These are phyloP conservation scores for Epinephelus lanceolatus DNA, from an alignment of 2,113 vertebrate species.

Conservation along the genomic window DNA sequence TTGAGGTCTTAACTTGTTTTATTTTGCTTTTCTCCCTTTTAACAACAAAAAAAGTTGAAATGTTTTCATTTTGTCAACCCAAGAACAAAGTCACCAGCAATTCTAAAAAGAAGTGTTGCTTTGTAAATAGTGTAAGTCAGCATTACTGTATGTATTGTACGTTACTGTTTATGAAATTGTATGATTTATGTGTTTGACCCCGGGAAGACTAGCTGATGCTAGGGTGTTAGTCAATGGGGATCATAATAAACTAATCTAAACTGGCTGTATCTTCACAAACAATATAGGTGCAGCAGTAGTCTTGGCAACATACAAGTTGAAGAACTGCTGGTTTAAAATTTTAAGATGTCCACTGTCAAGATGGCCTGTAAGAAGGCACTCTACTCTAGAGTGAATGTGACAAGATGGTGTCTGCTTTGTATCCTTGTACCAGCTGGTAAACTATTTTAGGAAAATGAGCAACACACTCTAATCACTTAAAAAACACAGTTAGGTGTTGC, in stretches of 20 bases:
- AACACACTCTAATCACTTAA: too few species aligned
- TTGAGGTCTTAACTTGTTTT: background rate
- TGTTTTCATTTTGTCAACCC: background rate
- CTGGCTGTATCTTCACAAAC: background rate
- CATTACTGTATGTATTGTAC: background rate
- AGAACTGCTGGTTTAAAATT: constrained; percentile 7
- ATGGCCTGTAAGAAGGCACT: background rate
- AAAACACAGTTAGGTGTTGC: too few species aligned
- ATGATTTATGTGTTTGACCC: too few species aligned
- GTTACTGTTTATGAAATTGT: too few species aligned
- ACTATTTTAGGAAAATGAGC: too few species aligned
- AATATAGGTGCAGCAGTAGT: background rate
- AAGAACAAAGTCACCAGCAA: background rate
- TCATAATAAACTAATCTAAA: too few species aligned
- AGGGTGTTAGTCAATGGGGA: too few species aligned
- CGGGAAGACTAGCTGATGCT: too few species aligned
- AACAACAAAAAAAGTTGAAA: too few species aligned
- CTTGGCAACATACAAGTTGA: background rate
- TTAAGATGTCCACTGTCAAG: background rate
- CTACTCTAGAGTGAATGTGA: constrained; percentile 1
- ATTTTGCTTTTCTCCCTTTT: background rate
- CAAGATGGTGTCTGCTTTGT: constrained; percentile 46
- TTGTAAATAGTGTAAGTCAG: background rate
- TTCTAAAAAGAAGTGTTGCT: too few species aligned
- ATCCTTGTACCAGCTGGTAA: constrained; percentile 18